A percentile compares a stretch with the other conserved stretches of the same genome.
phyloP scores from a whole-genome alignment of 1,140 invertebrate genomes.

The Mercenaria mercenaria region DNA sequence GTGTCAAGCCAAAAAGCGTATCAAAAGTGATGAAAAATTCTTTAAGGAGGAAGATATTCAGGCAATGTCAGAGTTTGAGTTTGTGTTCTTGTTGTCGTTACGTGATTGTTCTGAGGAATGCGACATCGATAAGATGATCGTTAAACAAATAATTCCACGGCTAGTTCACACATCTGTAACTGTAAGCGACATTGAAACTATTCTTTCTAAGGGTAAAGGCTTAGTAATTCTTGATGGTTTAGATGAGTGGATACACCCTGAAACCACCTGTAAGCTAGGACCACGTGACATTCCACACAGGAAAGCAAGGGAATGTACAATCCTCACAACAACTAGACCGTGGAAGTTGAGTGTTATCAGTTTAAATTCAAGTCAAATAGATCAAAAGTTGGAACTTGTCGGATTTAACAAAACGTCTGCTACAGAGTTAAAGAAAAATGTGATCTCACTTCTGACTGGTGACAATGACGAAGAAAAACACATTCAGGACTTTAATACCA shows the following conservation, averaged over 20 bases:
- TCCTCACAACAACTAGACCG: not conserved
- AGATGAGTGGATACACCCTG: constrained; percentile 22
- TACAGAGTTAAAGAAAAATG: not conserved
- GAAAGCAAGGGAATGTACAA: not conserved
- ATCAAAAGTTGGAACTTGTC: not conserved
- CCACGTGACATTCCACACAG: not conserved
- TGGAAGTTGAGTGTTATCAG: not conserved
- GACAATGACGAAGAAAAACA: not conserved
- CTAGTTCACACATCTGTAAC: not conserved
- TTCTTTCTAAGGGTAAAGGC: not conserved
- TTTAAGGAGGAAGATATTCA: not conserved
- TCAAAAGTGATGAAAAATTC: not conserved
- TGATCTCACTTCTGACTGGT: not conserved
- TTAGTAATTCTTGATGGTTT: not conserved
- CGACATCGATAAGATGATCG: constrained; percentile 15
- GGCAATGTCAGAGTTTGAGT: not conserved
- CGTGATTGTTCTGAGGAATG: not conserved
- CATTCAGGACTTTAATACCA: not conserved
- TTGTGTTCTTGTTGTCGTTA: not conserved
- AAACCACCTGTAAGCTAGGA: not conserved
- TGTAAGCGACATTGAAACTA: not conserved
- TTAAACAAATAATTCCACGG: not conserved
- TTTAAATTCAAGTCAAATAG: constrained; percentile 5
- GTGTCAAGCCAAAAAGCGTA: not conserved
- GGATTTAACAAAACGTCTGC: not conserved